Base-by-base conservation (phyloP, 2,888 invertebrate genomes). In the Brachyptera risi region DNA sequence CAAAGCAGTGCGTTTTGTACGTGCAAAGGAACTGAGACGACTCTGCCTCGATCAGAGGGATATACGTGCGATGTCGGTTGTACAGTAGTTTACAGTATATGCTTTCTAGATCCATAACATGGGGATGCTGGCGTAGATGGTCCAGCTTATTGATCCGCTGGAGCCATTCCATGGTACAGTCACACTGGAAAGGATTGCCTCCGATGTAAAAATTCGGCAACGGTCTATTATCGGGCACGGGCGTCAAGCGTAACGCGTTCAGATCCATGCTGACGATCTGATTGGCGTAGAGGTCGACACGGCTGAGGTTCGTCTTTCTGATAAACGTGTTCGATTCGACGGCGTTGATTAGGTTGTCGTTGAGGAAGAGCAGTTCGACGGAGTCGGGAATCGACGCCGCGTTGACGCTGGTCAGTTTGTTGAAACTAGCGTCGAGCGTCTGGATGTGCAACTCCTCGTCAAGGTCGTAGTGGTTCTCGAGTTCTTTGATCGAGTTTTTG, bases 151-250 rank as follows among this genome's bases (percentile, higher is more conserved):
- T 93, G 73, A 95, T 91, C 69, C 92, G 82, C 74, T 94, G 93
- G 71, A 96, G 77, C 96, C 96, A 96, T 73, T 95, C 94, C 85
- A 95, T 93, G 68, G 91, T 92, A 79, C 96, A 96, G 75, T 94
- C 92, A 73, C 96, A 96, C 70, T 90, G 87, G 73, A 95, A 92
- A 38, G 95, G 96, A 80, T 96, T 96, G 58, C 92, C 92, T 38
- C 92, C 93, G 65, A 96, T 90, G 76, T 92, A 93, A 78, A 96
- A 93, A 77, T 93, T 91, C 13, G 94, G 93, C 67, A 92, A 78
- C 59, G 86, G 79, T 63, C 86, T 82, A 65, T 86, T 85, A 62
- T 85, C 84, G 70, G 88, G 86, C 63, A 92, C 88, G 59, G 89
- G 89, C 67, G 88, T 85, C 69, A 95, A 81, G 67, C 90, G 83